A percentile compares a stretch with the other conserved stretches of the same genome.
phyloP scores from a whole-genome alignment of 1,140 invertebrate genomes.

The Lasioglossum baleicum region DNA sequence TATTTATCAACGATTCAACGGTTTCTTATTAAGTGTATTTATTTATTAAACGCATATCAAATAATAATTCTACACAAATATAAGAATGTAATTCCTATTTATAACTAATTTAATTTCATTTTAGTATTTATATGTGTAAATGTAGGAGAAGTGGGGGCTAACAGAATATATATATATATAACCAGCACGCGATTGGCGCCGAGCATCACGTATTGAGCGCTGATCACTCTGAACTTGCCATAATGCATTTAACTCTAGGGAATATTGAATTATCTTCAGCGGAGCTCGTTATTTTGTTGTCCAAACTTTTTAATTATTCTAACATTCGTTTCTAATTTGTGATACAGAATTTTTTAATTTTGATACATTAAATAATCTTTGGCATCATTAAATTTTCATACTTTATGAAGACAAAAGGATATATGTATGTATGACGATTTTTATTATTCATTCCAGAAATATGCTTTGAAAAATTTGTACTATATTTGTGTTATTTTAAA shows the following conservation, averaged over 20 bases:
- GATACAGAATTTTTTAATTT: background rate
- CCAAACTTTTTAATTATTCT: conserved; percentile 3
- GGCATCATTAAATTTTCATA: background rate
- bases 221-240: conserved; percentile 34
- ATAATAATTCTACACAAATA: background rate
- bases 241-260: conserved; percentile 17
- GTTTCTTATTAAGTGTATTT: background rate
- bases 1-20: background rate
- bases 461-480: too few relatives aligned
- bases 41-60: background rate
- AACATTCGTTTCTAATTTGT: background rate
- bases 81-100: background rate
- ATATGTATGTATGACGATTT: too few relatives aligned
- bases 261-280: conserved; percentile 16
- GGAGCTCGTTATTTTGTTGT: background rate
- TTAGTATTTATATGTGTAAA: background rate
- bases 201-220: conserved; percentile 24
- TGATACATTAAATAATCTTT: background rate
- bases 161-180: too few relatives aligned
- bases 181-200: conserved; percentile 2
- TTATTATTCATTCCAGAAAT: too few relatives aligned
- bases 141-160: background rate
- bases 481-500: too few relatives aligned
- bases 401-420: too few relatives aligned
- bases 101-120: background rate